Evolutionary conservation across 2,888 invertebrate species (phyloP).

Genomic region (Agriopis leucophaearia): DNA sequence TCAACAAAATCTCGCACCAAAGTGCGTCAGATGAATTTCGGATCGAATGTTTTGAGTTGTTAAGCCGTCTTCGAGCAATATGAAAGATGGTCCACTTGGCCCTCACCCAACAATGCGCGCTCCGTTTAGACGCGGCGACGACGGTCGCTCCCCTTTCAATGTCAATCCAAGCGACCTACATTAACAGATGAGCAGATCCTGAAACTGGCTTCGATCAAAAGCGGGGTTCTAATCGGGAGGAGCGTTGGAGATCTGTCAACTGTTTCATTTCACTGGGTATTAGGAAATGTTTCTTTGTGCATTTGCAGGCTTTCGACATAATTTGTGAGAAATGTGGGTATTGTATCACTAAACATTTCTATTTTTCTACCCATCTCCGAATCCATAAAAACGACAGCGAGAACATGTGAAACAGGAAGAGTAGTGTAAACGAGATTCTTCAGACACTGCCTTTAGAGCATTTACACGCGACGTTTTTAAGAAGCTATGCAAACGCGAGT

Average conservation of each 20-base stretch:
- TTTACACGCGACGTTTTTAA: too few relatives aligned
- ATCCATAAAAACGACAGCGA: too few relatives aligned
- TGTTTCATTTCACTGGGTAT: slow-evolving; percentile 2
- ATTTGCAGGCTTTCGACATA: neutral
- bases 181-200: slow-evolving; percentile 42
- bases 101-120: slow-evolving; percentile 60
- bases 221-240: slow-evolving; percentile 6
- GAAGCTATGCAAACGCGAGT: too few relatives aligned
- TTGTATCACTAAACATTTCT: too few relatives aligned
- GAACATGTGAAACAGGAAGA: too few relatives aligned
- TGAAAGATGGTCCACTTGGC: slow-evolving; percentile 69
- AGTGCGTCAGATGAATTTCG: slow-evolving; percentile 24
- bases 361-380: too few relatives aligned
- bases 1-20: slow-evolving; percentile 4
- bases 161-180: slow-evolving; percentile 72
- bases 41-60: neutral
- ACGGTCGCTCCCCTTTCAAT: slow-evolving; percentile 68
- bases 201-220: slow-evolving; percentile 35
- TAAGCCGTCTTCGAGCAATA: slow-evolving; percentile 1
- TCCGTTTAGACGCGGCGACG: slow-evolving; percentile 61
- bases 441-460: too few relatives aligned
- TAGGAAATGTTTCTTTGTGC: slow-evolving; percentile 4
- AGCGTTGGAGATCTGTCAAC: slow-evolving; percentile 1
- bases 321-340: too few relatives aligned
- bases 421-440: too few relatives aligned